Percentiles rank a stretch among this genome's conserved stretches.
Conservation (phyloP, 2,113 vertebrate species). For the Natator depressus region DNA sequence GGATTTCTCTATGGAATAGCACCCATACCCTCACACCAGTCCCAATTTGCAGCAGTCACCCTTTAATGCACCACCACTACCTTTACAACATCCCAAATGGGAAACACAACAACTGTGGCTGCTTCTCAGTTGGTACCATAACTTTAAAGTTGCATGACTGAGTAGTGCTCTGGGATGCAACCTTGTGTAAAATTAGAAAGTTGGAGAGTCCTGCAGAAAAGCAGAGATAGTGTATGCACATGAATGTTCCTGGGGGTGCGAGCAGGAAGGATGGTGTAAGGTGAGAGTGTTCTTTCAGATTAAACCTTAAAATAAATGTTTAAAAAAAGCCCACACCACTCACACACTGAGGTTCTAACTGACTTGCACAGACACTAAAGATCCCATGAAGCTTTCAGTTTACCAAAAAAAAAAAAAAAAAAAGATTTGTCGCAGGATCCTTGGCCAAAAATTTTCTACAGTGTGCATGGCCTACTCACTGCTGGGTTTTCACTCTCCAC, state of each 20-base stretch:
- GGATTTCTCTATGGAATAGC: rapidly evolving
- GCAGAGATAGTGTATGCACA: neutral
- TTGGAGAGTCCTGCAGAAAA: neutral
- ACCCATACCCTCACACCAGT: neutral
- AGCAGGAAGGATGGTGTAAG: neutral
- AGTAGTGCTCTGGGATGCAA: neutral
- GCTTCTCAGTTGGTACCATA: neutral
- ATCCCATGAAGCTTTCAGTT: neutral
- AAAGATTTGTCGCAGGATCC: neutral
- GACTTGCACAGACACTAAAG: neutral
- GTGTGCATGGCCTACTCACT: neutral
- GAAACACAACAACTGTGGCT: neutral
- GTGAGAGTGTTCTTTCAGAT: neutral
- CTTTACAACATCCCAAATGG: neutral
- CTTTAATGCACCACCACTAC: neutral
- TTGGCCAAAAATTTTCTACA: neutral
- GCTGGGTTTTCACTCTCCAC: neutral
- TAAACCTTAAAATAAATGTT: neutral
- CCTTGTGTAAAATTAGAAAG: neutral
- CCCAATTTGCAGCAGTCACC: neutral
- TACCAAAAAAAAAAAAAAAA: neutral
- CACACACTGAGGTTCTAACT: neutral
- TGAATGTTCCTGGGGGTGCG: neutral
- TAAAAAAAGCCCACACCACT: neutral
- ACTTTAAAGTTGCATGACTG: neutral